Conservation (phyloP, 1,140 invertebrate genomes). For the Ptiloglossa arizonensis region DNA sequence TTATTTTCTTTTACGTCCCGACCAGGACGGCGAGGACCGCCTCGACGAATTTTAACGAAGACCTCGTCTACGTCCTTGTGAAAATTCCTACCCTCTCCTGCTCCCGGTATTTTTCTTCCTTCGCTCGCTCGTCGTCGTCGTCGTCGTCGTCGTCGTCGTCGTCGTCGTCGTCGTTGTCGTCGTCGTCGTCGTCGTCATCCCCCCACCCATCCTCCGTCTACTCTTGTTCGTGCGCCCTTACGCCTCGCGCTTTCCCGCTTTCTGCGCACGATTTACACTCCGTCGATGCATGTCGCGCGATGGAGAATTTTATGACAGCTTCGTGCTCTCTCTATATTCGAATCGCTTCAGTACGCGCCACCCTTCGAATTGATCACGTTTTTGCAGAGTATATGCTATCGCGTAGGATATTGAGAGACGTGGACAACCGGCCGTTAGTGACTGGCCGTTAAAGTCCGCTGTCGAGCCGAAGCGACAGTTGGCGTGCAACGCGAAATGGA, state of each 20-base stretch:
- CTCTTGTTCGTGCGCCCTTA: constrained; percentile 41
- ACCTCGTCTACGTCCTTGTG: constrained; percentile 39
- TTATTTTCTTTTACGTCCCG: constrained; percentile 62
- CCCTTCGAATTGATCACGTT: constrained; percentile 57
- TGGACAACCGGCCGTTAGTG: constrained; percentile 43
- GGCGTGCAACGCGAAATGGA: constrained; percentile 48
- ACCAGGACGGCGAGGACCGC: constrained; percentile 33
- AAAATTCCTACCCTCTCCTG: constrained; percentile 46
- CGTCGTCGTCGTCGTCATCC: too few relatives aligned
- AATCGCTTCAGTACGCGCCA: constrained; percentile 39
- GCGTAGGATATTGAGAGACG: constrained; percentile 41
- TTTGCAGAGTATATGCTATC: constrained; percentile 46
- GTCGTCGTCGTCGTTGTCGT: too few relatives aligned
- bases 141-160: too few relatives aligned
- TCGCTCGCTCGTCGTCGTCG: too few relatives aligned
- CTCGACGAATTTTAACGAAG: constrained; percentile 69
- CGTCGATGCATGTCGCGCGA: constrained; percentile 44
- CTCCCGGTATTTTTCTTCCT: background rate
- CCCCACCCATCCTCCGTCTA: background rate
- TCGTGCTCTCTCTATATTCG: constrained; percentile 57
- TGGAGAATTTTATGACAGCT: constrained; percentile 63
- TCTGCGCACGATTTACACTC: constrained; percentile 59
- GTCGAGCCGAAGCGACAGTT: constrained; percentile 51
- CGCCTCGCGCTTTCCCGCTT: constrained; percentile 31
- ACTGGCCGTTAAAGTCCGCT: constrained; percentile 48